A percentile compares a stretch with the other conserved stretches of the same genome.
These are phyloP conservation scores for Ethmia dodecea DNA, from an alignment of 2,888 invertebrate species.

Conservation along the genomic window DNA sequence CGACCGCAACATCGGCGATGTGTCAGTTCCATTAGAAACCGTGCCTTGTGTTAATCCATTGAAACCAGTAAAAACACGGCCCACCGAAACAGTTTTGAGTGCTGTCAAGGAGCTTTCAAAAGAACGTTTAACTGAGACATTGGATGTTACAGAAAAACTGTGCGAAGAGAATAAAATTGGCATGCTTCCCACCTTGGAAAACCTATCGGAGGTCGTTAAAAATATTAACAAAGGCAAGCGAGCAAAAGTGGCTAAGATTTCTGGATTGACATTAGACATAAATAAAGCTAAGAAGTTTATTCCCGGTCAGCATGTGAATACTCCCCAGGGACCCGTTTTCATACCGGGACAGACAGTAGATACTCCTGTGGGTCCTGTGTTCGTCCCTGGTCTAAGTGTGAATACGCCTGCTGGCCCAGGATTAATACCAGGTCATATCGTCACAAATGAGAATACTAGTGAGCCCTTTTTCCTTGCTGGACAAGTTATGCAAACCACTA, in stretches of 20 bases:
- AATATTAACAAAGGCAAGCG: slow-evolving; percentile 78
- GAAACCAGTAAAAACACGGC: slow-evolving; percentile 71
- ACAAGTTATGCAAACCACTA: slow-evolving; percentile 79
- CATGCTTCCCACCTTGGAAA: slow-evolving; percentile 79
- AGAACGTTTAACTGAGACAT: slow-evolving; percentile 77
- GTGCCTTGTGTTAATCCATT: slow-evolving; percentile 81
- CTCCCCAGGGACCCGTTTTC: slow-evolving; percentile 83
- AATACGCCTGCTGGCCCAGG: slow-evolving; percentile 82
- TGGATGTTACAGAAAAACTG: slow-evolving; percentile 79
- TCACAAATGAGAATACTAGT: slow-evolving; percentile 75
- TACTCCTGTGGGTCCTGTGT: slow-evolving; percentile 81
- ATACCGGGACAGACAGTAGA: slow-evolving; percentile 86
- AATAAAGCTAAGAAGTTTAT: slow-evolving; percentile 83
- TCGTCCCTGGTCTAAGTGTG: slow-evolving; percentile 85
- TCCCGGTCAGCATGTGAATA: slow-evolving; percentile 84
- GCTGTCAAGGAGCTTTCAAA: slow-evolving; percentile 74
- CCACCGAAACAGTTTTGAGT: slow-evolving; percentile 57
- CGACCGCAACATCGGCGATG: slow-evolving; percentile 68
- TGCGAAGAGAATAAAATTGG: slow-evolving; percentile 70
- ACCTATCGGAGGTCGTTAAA: slow-evolving; percentile 80
- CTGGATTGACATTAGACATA: slow-evolving; percentile 80
- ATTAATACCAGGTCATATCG: slow-evolving; percentile 84
- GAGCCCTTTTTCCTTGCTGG: slow-evolving; percentile 83
- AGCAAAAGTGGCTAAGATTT: slow-evolving; percentile 78
- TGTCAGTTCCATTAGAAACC: slow-evolving; percentile 75